These are phyloP conservation scores for Limnephilus rhombicus DNA, from an alignment of 2,888 invertebrate genomes.

Conservation along the genomic window DNA sequence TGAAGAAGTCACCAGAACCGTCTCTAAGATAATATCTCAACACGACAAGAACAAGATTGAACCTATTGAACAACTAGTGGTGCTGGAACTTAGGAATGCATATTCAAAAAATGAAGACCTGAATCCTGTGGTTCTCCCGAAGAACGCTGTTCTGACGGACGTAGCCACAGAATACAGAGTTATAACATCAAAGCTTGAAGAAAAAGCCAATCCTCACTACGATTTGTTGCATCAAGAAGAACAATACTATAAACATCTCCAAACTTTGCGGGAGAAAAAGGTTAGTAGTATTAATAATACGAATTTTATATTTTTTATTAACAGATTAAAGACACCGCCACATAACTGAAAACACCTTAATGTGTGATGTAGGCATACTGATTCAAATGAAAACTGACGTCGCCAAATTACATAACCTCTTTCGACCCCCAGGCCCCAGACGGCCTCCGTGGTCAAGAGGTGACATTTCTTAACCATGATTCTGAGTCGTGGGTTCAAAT, in stretches of 20 bases:
- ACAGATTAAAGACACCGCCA: background rate
- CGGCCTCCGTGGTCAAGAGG: too few relatives aligned
- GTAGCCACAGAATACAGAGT: background rate
- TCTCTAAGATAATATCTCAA: conserved; percentile 1
- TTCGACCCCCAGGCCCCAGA: too few relatives aligned
- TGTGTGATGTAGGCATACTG: background rate
- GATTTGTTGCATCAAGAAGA: background rate
- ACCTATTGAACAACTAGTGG: background rate
- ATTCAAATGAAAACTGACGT: background rate
- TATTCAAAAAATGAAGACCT: background rate
- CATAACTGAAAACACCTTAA: background rate
- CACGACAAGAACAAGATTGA: background rate
- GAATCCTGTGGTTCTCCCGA: background rate
- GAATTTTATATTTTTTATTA: background rate
- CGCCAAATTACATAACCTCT: background rate
- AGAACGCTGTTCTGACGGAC: background rate
- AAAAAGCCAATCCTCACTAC: background rate
- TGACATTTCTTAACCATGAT: too few relatives aligned
- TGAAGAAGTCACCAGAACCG: background rate
- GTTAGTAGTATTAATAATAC: background rate
- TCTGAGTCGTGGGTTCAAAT: too few relatives aligned
- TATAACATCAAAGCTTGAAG: background rate
- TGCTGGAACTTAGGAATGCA: background rate
- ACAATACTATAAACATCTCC: background rate
- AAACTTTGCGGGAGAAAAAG: background rate